Evolutionary conservation across 1,140 invertebrate species (phyloP).

Genomic region (Notospermus geniculatus): DNA sequence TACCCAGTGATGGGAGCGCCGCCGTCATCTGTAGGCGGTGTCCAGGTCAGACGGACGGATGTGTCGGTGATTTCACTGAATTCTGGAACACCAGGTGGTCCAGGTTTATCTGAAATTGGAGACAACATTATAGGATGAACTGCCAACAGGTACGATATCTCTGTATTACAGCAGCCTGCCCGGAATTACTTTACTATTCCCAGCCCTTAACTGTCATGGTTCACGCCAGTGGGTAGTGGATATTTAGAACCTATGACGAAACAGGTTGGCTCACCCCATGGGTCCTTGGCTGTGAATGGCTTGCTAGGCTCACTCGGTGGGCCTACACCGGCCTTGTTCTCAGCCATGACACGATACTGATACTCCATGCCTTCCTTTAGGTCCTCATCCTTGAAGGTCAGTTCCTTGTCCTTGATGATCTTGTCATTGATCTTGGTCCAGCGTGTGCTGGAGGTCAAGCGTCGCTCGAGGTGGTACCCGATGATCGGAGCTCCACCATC

Average conservation of each 20-base stretch:
- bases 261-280: too few relatives aligned
- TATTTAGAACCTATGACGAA: too few relatives aligned
- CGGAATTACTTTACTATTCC: too few relatives aligned
- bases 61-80: conserved; percentile 92
- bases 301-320: conserved; percentile 68
- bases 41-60: conserved; percentile 90
- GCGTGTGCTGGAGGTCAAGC: conserved; percentile 46
- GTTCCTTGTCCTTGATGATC: conserved; percentile 70
- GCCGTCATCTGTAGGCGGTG: conserved; percentile 83
- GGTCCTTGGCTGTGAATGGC: conserved; percentile 85
- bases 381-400: conserved; percentile 81
- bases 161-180: too few relatives aligned
- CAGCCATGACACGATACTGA: conserved; percentile 90
- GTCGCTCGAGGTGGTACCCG: conserved; percentile 15
- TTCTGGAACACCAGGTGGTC: conserved; percentile 81
- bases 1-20: conserved; percentile 96
- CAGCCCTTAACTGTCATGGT: too few relatives aligned
- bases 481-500: conserved; percentile 88
- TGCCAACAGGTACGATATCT: too few relatives aligned
- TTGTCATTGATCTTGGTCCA: conserved; percentile 88
- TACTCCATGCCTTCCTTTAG: conserved; percentile 60
- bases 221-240: too few relatives aligned
- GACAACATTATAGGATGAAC: not conserved
- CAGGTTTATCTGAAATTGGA: conserved; percentile 58
- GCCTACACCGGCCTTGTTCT: conserved; percentile 95